phyloP scores from a whole-genome alignment of 2,113 vertebrate genomes.

The Dinomys branickii region DNA sequence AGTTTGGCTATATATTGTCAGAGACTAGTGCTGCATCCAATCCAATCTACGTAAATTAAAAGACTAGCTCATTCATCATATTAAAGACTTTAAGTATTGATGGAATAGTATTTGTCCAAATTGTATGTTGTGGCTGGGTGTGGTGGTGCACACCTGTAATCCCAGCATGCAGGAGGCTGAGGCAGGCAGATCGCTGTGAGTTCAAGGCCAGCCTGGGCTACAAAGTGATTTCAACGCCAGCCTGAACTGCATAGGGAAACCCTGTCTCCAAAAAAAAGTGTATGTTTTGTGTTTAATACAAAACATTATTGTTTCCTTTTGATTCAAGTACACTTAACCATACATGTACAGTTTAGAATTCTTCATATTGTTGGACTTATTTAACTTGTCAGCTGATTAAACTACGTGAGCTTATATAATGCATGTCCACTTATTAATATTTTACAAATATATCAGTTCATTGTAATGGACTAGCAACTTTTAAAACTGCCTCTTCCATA shows the following conservation, averaged over 20 bases:
- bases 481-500: background rate
- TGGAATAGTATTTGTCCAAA: constrained; percentile 2
- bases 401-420: constrained; percentile 15
- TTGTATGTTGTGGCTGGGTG: background rate
- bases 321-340: background rate
- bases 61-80: background rate
- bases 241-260: background rate
- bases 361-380: background rate
- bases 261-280: background rate
- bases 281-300: background rate
- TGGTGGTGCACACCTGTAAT: background rate
- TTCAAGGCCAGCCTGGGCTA: background rate
- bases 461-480: background rate
- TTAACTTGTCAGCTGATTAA: background rate
- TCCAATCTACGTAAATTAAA: background rate
- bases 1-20: background rate
- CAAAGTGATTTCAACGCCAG: background rate
- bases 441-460: background rate
- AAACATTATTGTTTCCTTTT: background rate
- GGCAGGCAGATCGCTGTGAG: background rate
- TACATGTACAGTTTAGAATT: background rate
- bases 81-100: background rate
- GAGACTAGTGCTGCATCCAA: background rate
- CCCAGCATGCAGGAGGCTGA: background rate
- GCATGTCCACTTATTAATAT: background rate